Evolutionary conservation across 1,140 invertebrate genomes (phyloP), one percentile per base, ranked within the genome.

Genomic region (Pentalonia nigronervosa): DNA sequence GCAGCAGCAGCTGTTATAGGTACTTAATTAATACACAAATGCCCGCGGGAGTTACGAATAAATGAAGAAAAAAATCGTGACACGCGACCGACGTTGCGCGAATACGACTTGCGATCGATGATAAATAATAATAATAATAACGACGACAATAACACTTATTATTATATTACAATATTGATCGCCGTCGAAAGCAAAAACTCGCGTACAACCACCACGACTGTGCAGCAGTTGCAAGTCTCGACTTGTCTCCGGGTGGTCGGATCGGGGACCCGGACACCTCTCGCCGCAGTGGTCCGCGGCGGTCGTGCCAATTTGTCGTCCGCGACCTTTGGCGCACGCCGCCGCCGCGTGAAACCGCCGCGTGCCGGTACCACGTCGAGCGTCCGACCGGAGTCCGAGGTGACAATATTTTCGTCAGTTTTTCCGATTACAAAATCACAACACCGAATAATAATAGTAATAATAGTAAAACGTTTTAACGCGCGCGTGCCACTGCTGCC

Each of bases 281-380:
- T 87, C n/a, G 48, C 47, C 23, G 20, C 87, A 48, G 86, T 34
- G 45, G 84, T 47, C 34, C 8, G 11, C 30, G 47, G 86, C 47
- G 20, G 87, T 89, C 86, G 86, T n/a, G 86, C 86, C 86, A 87
- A 87, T 87, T 50, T 50, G 48, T 53, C n/a, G 87, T 88, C 36
- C 9, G 25, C 87, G 87, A 48, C 87, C 84, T 34, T 87, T 48
- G 86, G 45, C 84, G 36, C 83, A 14, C 88, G 88, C 36, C 34
- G 17, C 34, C 87, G 21, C 88, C 88, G 50, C 88, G 88, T 89
- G 88, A 89, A 89, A 56, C 25, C 88, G 50, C 50, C 88, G 88
- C 88, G 88, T 89, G 88, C 88, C 88, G 88, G 34, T 53, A 23
- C 87, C 87, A 89, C 87, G 87, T 23, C 20, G 87, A 50, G 60